Percentiles rank a stretch among this genome's conserved stretches.
Conservation (phyloP, 2,797 vertebrate species). For the Pangasius djambal region DNA sequence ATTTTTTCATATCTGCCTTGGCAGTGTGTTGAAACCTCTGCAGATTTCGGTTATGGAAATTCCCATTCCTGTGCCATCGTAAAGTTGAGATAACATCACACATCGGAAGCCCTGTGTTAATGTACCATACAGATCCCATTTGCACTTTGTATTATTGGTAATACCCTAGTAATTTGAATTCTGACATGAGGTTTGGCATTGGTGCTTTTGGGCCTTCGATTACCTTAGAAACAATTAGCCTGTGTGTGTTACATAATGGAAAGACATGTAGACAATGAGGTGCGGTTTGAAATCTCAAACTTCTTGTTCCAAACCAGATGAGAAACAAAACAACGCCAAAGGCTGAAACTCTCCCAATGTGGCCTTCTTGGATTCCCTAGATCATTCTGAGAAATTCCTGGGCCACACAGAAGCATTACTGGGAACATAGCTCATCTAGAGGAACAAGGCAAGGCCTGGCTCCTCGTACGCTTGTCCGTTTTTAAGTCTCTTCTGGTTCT, state of each 20-base stretch:
- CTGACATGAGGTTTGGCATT: slow-evolving; percentile 8
- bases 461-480: background rate
- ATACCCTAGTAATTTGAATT: background rate
- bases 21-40: background rate
- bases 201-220: background rate
- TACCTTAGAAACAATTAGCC: background rate
- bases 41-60: background rate
- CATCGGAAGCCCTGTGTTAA: background rate
- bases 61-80: background rate
- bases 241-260: slow-evolving; percentile 30
- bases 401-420: slow-evolving; percentile 62
- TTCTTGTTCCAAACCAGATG: slow-evolving; percentile 57
- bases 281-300: slow-evolving; percentile 57
- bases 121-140: background rate
- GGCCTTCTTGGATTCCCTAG: slow-evolving; percentile 57
- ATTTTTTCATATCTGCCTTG: background rate
- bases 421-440: slow-evolving; percentile 57
- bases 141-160: background rate
- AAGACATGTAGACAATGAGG: slow-evolving; percentile 20
- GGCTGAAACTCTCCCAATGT: slow-evolving; percentile 51
- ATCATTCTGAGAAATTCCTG: slow-evolving; percentile 65
- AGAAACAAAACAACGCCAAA: slow-evolving; percentile 55
- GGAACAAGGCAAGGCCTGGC: slow-evolving; percentile 49
- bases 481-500: background rate
- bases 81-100: background rate